phyloP scores from a whole-genome alignment of 2,797 vertebrate species.

The Pterois miles region DNA sequence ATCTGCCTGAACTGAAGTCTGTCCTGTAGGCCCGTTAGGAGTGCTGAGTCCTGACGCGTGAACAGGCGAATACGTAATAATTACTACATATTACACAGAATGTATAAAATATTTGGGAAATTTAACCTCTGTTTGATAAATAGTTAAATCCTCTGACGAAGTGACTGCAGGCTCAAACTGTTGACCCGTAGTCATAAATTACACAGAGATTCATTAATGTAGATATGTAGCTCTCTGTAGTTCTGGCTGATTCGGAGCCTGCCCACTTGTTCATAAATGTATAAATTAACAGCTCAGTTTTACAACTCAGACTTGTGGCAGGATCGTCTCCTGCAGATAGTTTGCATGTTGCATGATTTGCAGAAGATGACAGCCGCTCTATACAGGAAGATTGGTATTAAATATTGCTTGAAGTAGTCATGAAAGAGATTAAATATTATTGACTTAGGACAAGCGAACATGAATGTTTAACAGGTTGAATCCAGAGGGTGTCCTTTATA shows the following conservation, averaged over 20 bases:
- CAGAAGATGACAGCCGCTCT: too few relatives aligned
- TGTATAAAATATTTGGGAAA: neutral
- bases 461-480: neutral
- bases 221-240: neutral
- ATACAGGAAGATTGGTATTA: too few relatives aligned
- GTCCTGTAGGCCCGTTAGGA: neutral
- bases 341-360: neutral
- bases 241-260: neutral
- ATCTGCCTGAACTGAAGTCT: conserved; percentile 7
- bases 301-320: neutral
- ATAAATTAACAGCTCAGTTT: neutral
- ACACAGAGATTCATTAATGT: neutral
- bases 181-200: neutral
- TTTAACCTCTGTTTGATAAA: neutral
- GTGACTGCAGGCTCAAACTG: neutral
- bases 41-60: conserved; percentile 11
- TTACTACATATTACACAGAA: neutral
- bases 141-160: neutral
- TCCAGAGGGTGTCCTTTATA: neutral
- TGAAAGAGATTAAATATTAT: neutral
- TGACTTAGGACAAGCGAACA: neutral
- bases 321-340: neutral
- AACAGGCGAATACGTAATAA: neutral
- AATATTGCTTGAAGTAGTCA: too few relatives aligned
- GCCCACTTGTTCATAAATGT: neutral